phyloP scores from a whole-genome alignment of 30 jellyfish, hydroid and myxozoan species.

The Turritopsis rubra region DNA sequence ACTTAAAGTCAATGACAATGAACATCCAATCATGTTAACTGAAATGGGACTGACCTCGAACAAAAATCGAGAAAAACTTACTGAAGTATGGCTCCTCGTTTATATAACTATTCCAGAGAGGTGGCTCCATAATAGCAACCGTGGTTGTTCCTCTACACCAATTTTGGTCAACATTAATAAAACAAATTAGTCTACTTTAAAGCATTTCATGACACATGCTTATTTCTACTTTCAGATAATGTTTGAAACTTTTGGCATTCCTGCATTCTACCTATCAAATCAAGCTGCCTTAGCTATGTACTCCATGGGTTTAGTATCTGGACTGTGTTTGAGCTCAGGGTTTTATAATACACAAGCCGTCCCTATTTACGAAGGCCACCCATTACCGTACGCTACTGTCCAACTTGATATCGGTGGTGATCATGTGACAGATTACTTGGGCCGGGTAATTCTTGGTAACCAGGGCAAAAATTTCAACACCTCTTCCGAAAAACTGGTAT shows the following conservation, averaged over 20 bases:
- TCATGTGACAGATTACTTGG: conserved; percentile 61
- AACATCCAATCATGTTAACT: conserved; percentile 74
- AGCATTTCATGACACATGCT: not conserved
- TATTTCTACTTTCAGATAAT: conserved; percentile 43
- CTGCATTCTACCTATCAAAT: conserved; percentile 80
- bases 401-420: conserved; percentile 90
- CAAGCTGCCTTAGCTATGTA: conserved; percentile 72
- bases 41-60: conserved; percentile 55
- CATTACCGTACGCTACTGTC: conserved; percentile 55
- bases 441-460: conserved; percentile 54
- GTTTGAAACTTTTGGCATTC: conserved; percentile 78
- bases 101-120: no score
- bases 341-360: conserved; percentile 69
- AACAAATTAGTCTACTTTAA: not conserved
- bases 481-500: conserved; percentile 78
- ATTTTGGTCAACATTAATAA: no score
- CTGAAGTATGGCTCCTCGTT: conserved; percentile 82
- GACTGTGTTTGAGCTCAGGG: conserved; percentile 78
- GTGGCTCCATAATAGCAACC: no score
- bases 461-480: conserved; percentile 57
- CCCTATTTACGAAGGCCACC: conserved; percentile 84
- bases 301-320: conserved; percentile 87
- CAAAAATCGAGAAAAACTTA: conserved; percentile 69
- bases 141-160: no score
- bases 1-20: conserved; percentile 51